Evolutionary conservation across 2,888 invertebrate species (phyloP).

Genomic region (Spilosoma lubricipeda): DNA sequence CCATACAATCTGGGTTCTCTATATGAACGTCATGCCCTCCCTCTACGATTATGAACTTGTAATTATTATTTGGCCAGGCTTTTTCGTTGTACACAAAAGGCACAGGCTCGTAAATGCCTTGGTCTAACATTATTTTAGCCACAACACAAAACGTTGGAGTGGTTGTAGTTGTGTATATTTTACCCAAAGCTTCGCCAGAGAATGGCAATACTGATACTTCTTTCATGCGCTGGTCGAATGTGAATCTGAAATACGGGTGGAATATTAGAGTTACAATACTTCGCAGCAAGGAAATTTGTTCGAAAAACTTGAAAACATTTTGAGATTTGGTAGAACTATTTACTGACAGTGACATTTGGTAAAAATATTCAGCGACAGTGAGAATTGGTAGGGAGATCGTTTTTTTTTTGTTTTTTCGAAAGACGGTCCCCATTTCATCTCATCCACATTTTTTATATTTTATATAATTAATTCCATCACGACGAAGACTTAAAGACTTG

Average conservation of each 20-base stretch:
- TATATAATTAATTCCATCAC: no score
- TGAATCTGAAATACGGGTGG: constrained; percentile 54
- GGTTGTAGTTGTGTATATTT: constrained; percentile 56
- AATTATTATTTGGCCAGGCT: constrained; percentile 68
- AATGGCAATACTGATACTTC: constrained; percentile 62
- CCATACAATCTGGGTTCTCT: constrained; percentile 83
- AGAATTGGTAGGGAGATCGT: no score
- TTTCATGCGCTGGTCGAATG: constrained; percentile 75
- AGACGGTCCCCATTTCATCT: no score
- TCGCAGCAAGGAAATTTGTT: no score
- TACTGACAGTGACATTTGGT: background rate
- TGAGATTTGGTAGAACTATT: no score
- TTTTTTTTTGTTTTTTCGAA: no score
- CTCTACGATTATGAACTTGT: constrained; percentile 67
- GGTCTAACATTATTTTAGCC: constrained; percentile 53
- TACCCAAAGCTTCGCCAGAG: constrained; percentile 52
- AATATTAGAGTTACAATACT: no score
- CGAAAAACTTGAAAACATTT: no score
- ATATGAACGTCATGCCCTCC: constrained; percentile 88
- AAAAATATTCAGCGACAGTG: background rate
- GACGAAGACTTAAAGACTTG: no score
- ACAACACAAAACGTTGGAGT: constrained; percentile 68
- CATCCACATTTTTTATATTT: no score
- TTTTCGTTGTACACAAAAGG: constrained; percentile 62
- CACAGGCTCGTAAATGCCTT: constrained; percentile 50